Percentiles rank a stretch among this genome's conserved stretches.
These are phyloP conservation scores for Drosophila neonasuta DNA, from an alignment of 2,888 invertebrate species.

Conservation along the genomic window DNA sequence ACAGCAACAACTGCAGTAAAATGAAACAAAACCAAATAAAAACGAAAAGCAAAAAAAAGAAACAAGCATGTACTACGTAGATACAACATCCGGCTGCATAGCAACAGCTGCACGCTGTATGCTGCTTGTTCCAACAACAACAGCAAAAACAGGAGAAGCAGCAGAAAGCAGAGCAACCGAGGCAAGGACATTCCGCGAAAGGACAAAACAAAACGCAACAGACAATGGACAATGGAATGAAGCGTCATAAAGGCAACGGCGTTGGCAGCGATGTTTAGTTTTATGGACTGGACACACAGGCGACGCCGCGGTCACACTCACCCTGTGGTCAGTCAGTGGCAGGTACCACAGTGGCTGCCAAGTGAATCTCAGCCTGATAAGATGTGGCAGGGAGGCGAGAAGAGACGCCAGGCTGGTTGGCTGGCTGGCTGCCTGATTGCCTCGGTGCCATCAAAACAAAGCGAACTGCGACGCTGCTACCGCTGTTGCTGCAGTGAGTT, in stretches of 20 bases:
- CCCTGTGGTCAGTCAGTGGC: constrained; percentile 3
- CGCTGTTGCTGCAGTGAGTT: constrained; percentile 15
- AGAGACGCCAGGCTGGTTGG: constrained; percentile 23
- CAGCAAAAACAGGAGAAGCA: constrained; percentile 5
- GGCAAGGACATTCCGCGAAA: constrained; percentile 30
- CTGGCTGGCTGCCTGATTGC: constrained; percentile 52
- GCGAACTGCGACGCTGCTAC: constrained; percentile 20
- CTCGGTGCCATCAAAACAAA: constrained; percentile 52
- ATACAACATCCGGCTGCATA: constrained; percentile 34
- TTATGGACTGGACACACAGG: constrained; percentile 32
- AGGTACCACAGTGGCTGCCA: constrained; percentile 25
- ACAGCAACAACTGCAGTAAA: constrained; percentile 11
- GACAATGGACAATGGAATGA: constrained; percentile 35
- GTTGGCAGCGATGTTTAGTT: constrained; percentile 38
- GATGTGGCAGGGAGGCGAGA: constrained; percentile 11
- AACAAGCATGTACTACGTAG: constrained; percentile 10
- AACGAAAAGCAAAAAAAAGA: constrained; percentile 6
- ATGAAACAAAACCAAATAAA: constrained; percentile 10
- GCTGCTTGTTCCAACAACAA: constrained; percentile 12
- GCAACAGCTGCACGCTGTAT: constrained; percentile 36
- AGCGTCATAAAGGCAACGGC: constrained; percentile 42
- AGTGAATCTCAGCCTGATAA: constrained; percentile 38
- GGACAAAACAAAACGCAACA: constrained; percentile 34
- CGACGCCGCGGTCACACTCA: constrained; percentile 13
- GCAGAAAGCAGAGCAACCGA: constrained; percentile 10